Base-by-base conservation (phyloP, 2,113 vertebrate genomes). In the Sisor rabdophorus region DNA sequence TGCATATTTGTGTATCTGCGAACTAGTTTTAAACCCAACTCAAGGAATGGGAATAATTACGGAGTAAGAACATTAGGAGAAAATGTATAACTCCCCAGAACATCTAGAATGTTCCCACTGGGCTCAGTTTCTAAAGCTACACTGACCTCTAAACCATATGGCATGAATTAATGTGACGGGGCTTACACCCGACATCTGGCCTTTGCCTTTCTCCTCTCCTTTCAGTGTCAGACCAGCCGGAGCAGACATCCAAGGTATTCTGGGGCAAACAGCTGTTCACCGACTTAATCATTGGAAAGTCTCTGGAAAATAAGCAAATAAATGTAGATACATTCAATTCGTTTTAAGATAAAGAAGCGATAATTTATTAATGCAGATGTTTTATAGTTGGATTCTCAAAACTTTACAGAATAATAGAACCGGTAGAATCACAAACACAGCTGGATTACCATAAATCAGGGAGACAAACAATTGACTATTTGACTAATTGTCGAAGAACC, bases 81-180 rank as follows among this genome's bases (percentile, higher is more conserved):
- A 79, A 61, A 55, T 54, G 19, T 71, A 79, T 44, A 69, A 55
- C 48, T 56, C 69, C 69, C 47, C 50, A n/a, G n/a, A n/a, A n/a
- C 48, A 36, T 44, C 1, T 36, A 36, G 3, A 36, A 61, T 60
- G 63, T 30, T 47, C 24, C 28, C 47, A 13, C 58, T 48, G 26
- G 47, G 44, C 60, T 72, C 11, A 11, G 44, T 72, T 79, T 53
- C 56, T 32, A 48, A 32, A 65, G 20, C 67, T 50, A 68, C 36
- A 11, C 40, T 55, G 54, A 73, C 56, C 78, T 40, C 78, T 20
- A 26, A 44, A 40, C 56, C 74, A 77, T 73, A 69, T 73, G 77
- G 70, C 65, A 44, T 69, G 63, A 64, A 79, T 68, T 52, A 56
- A 73, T 52, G 48, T 48, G 17, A 22, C 20, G 36, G 72, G 55